phyloP scores from a whole-genome alignment of 2,797 vertebrate species.

The Intellagama lesueurii region DNA sequence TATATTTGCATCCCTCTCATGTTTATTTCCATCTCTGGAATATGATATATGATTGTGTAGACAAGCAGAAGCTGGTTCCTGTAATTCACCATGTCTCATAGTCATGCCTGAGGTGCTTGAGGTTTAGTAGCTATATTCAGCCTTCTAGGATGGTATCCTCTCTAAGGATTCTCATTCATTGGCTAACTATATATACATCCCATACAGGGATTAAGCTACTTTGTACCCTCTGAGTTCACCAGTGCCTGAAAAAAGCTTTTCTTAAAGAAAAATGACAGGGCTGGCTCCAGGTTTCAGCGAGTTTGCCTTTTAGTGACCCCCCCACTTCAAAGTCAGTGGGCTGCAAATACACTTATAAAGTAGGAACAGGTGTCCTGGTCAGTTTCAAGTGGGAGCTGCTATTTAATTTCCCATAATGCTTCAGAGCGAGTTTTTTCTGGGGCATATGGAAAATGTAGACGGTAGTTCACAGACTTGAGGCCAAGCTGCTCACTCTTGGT shows the following conservation, averaged over 20 bases:
- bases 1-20: neutral
- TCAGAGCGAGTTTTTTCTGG: neutral
- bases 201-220: neutral
- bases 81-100: slow-evolving; percentile 11
- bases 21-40: neutral
- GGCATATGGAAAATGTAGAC: neutral
- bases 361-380: neutral
- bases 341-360: neutral
- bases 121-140: neutral
- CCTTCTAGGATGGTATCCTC: slow-evolving; percentile 5
- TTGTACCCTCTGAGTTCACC: neutral
- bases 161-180: neutral
- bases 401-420: neutral
- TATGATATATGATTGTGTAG: neutral
- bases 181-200: neutral
- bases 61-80: neutral
- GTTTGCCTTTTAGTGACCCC: neutral
- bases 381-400: neutral
- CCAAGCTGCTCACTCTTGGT: neutral
- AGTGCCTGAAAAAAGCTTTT: neutral
- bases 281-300: neutral
- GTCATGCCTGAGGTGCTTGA: slow-evolving; percentile 6
- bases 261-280: neutral
- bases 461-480: neutral
- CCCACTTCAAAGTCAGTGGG: no score